Evolutionary conservation across 2,113 vertebrate species (phyloP), one percentile per base, ranked within the genome.

Genomic region (Apteryx mantelli): DNA sequence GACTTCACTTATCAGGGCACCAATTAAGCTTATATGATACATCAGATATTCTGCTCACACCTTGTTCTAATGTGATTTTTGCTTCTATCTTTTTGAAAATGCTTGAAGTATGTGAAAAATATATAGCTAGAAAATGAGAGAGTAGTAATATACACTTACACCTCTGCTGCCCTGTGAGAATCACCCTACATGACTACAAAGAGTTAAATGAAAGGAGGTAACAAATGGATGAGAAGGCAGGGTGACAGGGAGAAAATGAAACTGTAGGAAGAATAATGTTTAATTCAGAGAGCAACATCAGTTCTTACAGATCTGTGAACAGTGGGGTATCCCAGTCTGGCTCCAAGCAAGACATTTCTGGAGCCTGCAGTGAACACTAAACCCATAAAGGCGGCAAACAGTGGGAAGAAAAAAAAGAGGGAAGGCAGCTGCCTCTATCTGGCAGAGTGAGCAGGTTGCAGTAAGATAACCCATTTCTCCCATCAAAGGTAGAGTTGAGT

Each of bases 331-430:
- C 36, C 30, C 83, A 78, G 48, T 21, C 69, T 75, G 91, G 77
- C 63, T 89, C 52, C 65, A 92, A 34, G 74, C 65, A 89, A 82
- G 55, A 17, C 46, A 82, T 1, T 4, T 58, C 64, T 55, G 75
- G 56, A 94, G 81, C 86, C 84, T 71, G 86, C n/a, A 79, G 83
- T 56, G 86, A 91, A 91, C 83, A 61, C 46, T 58, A 73, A 93
- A 75, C 30, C n/a, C 30, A 42, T 68, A 71, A 85, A 87, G n/a
- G 60, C 26, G n/a, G 17, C 53, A 90, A 70, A 26, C 15, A 77
- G 0, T 18, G 34, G 63, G 71, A 93, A 88, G 64, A 26, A 42
- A 66, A 71, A 68, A 60, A 9, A 5, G 44, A 52, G 34, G 73
- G 44, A 93, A 81, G 60, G 68, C 76, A 78, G 80, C 64, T 93